A percentile compares a stretch with the other conserved stretches of the same genome.
phyloP scores from a whole-genome alignment of 1,140 invertebrate species.

The Zophobas atratus region DNA sequence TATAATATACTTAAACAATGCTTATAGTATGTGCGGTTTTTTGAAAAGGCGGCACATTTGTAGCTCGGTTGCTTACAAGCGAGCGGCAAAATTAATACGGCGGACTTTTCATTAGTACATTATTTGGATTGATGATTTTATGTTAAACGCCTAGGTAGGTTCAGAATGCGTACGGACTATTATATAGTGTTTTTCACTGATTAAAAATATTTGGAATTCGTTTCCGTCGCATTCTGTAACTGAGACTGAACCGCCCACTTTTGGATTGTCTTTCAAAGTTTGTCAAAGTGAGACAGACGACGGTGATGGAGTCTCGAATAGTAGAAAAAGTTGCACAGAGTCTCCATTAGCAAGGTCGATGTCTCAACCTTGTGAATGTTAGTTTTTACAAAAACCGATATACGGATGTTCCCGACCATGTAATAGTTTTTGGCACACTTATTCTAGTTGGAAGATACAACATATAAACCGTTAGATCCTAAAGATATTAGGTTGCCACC shows the following conservation, averaged over 20 bases:
- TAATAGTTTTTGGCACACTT: conserved; percentile 58
- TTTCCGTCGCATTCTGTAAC: conserved; percentile 1
- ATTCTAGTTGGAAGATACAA: conserved; percentile 87
- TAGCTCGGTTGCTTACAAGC: too few relatives aligned
- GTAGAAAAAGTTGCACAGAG: conserved; percentile 3
- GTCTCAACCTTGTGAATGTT: conserved; percentile 42
- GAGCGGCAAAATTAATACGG: too few relatives aligned
- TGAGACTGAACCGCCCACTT: neutral
- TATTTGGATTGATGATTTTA: too few relatives aligned
- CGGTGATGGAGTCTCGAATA: conserved; percentile 9
- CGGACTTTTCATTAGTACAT: too few relatives aligned
- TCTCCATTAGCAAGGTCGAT: conserved; percentile 14
- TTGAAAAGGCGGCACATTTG: too few relatives aligned
- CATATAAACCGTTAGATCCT: conserved; percentile 92
- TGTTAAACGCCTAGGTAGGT: too few relatives aligned
- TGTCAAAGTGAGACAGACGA: conserved; percentile 21
- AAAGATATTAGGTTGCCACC: conserved; percentile 92
- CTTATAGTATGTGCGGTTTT: too few relatives aligned
- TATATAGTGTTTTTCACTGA: neutral
- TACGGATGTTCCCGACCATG: conserved; percentile 30
- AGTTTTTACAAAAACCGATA: conserved; percentile 29
- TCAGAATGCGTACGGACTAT: too few relatives aligned
- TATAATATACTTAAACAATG: too few relatives aligned
- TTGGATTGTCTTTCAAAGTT: neutral
- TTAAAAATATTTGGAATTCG: neutral